Conservation (phyloP, 2,113 vertebrate genomes). For the Anguilla japonica region DNA sequence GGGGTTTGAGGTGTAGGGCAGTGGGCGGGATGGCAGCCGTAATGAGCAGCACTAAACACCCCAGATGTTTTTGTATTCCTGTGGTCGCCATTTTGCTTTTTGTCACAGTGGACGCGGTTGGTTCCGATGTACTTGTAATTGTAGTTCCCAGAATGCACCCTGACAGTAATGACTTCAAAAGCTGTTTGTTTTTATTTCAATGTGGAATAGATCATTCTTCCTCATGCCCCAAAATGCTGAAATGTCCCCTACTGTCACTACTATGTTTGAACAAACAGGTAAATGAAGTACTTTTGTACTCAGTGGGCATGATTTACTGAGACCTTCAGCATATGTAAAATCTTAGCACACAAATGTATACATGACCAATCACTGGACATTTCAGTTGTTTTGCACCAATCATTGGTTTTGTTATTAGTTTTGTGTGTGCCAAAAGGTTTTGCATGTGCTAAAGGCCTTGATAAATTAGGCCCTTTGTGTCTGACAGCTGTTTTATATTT, state of each 20-base stretch:
- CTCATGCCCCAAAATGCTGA: neutral
- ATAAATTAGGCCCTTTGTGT: neutral
- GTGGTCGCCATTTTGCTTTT: neutral
- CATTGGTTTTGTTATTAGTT: too few relatives aligned
- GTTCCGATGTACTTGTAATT: neutral
- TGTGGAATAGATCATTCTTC: neutral
- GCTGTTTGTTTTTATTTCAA: constrained; percentile 1
- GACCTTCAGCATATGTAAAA: too few relatives aligned
- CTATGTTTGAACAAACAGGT: neutral
- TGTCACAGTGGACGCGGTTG: neutral
- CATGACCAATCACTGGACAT: too few relatives aligned
- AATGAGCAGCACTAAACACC: too few relatives aligned
- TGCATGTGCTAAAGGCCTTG: too few relatives aligned
- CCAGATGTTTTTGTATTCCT: constrained; percentile 1
- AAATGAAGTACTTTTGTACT: neutral
- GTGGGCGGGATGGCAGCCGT: too few relatives aligned
- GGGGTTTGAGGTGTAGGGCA: too few relatives aligned
- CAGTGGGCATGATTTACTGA: too few relatives aligned
- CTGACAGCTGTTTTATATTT: neutral
- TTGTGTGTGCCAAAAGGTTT: too few relatives aligned
- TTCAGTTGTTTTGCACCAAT: too few relatives aligned
- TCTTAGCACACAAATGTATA: too few relatives aligned
- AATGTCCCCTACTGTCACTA: neutral
- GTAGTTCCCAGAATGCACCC: neutral
- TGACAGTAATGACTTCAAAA: neutral